These are phyloP conservation scores for Trissonchulus latispiculum DNA, from an alignment of 2,888 invertebrate genomes.

Conservation along the genomic window DNA sequence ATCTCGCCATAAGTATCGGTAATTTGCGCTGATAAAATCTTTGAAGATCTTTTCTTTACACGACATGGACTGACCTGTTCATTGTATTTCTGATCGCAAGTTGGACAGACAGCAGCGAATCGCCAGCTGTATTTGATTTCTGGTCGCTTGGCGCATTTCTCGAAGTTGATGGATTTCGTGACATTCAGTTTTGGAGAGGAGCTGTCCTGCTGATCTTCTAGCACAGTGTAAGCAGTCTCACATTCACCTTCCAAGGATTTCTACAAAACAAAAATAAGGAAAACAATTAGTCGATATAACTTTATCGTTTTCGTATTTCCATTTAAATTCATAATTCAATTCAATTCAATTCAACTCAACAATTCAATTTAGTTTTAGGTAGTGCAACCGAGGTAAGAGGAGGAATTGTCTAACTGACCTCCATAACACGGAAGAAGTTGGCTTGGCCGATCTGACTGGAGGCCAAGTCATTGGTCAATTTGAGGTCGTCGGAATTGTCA, in stretches of 20 bases:
- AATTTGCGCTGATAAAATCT: conserved; percentile 18
- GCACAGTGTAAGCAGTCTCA: conserved; percentile 12
- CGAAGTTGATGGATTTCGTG: conserved; percentile 15
- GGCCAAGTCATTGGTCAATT: conserved; percentile 9
- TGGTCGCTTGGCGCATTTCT: conserved; percentile 17
- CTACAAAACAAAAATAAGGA: too few relatives aligned
- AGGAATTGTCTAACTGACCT: conserved; percentile 6
- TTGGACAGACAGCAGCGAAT: conserved; percentile 22
- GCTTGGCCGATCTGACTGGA: not conserved
- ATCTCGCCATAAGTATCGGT: not conserved
- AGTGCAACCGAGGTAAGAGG: too few relatives aligned
- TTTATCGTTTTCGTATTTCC: too few relatives aligned
- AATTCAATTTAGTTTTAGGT: too few relatives aligned
- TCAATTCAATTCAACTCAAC: too few relatives aligned
- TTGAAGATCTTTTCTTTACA: not conserved
- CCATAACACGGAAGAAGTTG: conserved; percentile 14
- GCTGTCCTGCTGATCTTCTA: not conserved
- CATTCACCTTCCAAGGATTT: conserved; percentile 19
- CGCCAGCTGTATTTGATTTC: conserved; percentile 19
- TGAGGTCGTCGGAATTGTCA: not conserved
- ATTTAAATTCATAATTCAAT: too few relatives aligned
- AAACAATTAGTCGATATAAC: too few relatives aligned
- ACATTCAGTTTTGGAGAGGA: not conserved
- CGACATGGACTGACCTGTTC: not conserved
- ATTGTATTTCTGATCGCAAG: conserved; percentile 18